Base-by-base conservation (phyloP, 2,113 vertebrate genomes). In the Tretioscincus oriximinensis region DNA sequence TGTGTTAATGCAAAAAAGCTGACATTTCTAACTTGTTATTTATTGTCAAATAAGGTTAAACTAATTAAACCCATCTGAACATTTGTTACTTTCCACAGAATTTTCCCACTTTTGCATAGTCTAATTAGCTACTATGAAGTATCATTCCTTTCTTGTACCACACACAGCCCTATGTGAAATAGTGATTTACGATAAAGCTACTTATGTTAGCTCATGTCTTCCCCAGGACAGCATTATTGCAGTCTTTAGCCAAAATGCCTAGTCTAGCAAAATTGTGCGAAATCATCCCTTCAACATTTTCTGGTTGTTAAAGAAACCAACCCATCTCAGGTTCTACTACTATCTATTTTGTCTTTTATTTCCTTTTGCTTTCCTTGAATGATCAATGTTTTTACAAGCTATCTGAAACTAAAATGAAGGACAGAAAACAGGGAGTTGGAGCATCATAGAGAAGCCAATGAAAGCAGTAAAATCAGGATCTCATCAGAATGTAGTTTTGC, bases 11-110 rank as follows among this genome's bases (percentile, higher is more conserved):
- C 35, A 41, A 51, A 18, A 26, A 7, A 73, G 28, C 51, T 22
- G 9, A 12, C 10, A 58, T 12, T 21, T 29, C 28, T 58, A 54
- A 5, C 49, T 24, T 21, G 45, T 73, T 54, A 54, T 28, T 29
- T 28, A 51, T 21, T 20, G n/a, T 21, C 28, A 20, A 54, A 73
- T 58, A 73, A 29, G 73, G 80, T 79, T 67, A 0, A 49, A 88
- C 82, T 78, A 3, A 81, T 91, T 88, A 87, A 90, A 81, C 14
- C 76, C 18, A 85, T 68, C 31, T 66, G 77, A 86, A 83, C 72
- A 26, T 10, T 45, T 18, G 72, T 65, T 77, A 88, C 63, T 81
- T 85, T 74, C 2, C 74, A 81, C 87, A 16, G 20, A 47, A 81
- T 87, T 81, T 41, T 86, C 7, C 45, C 81, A 83, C 63, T 78